phyloP scores from a whole-genome alignment of 1,140 invertebrate species.

The Lerema accius region DNA sequence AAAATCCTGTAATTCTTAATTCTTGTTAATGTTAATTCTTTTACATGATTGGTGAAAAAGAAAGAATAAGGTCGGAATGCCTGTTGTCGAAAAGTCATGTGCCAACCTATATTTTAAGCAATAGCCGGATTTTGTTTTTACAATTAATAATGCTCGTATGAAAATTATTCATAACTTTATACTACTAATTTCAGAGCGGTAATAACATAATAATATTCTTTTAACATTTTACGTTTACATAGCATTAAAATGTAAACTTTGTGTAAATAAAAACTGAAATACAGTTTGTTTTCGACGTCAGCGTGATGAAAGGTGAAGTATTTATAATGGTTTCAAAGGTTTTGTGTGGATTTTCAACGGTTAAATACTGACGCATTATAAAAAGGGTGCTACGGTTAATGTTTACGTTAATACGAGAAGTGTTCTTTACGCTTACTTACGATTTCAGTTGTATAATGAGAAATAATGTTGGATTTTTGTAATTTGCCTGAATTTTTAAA shows the following conservation, averaged over 20 bases:
- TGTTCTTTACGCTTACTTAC: too few species aligned
- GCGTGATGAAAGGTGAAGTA: conserved; percentile 8
- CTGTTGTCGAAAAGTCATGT: too few species aligned
- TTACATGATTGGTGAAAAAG: too few species aligned
- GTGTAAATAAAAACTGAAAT: conserved; percentile 20
- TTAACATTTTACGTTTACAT: neutral
- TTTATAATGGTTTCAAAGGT: neutral
- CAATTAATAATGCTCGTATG: neutral
- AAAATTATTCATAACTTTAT: neutral
- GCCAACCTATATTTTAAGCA: too few species aligned
- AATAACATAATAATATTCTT: neutral
- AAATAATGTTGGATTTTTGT: too few species aligned
- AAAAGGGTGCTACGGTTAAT: neutral
- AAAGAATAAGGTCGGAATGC: too few species aligned
- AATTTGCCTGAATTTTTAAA: too few species aligned
- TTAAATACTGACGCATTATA: conserved; percentile 4
- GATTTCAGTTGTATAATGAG: too few species aligned
- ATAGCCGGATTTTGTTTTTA: neutral
- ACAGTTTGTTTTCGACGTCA: conserved; percentile 3
- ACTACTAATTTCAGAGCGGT: neutral
- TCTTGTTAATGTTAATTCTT: too few species aligned
- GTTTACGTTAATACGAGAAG: too few species aligned
- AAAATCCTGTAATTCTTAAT: too few species aligned
- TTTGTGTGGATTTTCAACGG: neutral
- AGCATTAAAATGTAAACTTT: neutral